These are phyloP conservation scores for Gila robusta DNA, from an alignment of 2,797 vertebrate genomes.

Conservation along the genomic window DNA sequence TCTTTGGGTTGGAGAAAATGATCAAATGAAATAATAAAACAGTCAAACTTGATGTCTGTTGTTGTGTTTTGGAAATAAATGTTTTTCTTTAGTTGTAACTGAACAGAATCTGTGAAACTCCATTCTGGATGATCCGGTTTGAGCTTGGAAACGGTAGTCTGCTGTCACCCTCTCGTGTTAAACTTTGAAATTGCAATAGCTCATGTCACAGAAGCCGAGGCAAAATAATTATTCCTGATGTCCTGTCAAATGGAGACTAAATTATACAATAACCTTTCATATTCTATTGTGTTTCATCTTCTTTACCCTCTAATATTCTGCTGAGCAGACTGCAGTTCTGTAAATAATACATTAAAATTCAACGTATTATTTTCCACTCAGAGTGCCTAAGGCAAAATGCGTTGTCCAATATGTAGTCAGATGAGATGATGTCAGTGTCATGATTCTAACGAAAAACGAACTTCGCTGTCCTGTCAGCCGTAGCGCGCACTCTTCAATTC, in stretches of 20 bases:
- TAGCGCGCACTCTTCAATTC: too few relatives aligned
- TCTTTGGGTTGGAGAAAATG: conserved; percentile 98
- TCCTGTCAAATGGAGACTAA: background rate
- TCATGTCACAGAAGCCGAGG: background rate
- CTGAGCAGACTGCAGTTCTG: background rate
- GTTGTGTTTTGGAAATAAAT: conserved; percentile 58
- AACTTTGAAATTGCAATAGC: background rate
- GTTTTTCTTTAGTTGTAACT: background rate
- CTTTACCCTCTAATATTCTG: background rate
- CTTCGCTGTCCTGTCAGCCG: too few relatives aligned
- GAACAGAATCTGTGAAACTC: background rate
- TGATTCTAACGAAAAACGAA: too few relatives aligned
- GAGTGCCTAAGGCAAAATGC: too few relatives aligned
- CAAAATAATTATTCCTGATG: background rate
- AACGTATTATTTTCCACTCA: background rate
- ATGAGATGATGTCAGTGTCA: too few relatives aligned
- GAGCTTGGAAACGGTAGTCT: background rate
- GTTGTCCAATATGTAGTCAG: too few relatives aligned
- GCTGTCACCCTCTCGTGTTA: conserved; percentile 46
- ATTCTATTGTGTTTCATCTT: background rate
- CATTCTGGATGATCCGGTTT: too few relatives aligned
- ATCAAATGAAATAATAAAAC: conserved; percentile 93
- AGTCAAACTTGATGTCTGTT: conserved; percentile 83
- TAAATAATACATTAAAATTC: background rate
- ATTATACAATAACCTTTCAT: background rate